Evolutionary conservation across 1,140 invertebrate genomes (phyloP), one percentile per base, ranked within the genome.

Genomic region (Mactra quadrangularis): DNA sequence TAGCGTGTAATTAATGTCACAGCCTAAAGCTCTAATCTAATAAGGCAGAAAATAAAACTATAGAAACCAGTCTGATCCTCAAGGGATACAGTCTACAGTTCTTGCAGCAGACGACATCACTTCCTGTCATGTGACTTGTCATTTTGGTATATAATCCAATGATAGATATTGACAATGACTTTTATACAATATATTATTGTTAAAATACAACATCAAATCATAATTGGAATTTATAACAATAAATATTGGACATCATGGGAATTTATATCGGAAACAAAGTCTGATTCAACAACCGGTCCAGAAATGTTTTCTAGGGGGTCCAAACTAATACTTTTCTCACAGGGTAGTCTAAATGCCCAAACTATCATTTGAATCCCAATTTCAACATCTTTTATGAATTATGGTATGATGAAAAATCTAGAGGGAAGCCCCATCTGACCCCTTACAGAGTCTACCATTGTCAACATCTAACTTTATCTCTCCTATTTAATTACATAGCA

Each of bases 1-100:
- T 22, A 66, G 27, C 45, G 41, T 50, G 19, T 15, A 68, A 50
- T 68, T 47, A 50, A 25, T 68, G 64, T 68, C 64, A 68, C 64
- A 47, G 64, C 17, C n/a, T 41, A 68, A 19, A 68, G 35, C 64
- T 68, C 64, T 68, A 68, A 68, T 68, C 64, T 31, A 68, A 68
- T 68, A 19, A 68, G 29, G 9, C 64, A 68, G 64, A 68, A 68
- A 68, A 68, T 68, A 47, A 68, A 25, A 3, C 29, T n/a, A 41
- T n/a, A 25, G 29, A 25, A 47, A 68, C 45, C 41, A 68, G 64
- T 50, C 64, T 68, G 45, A 13, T 22, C 27, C 64, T 22, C 64
- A 0, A 31, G 64, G 45, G 64, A 68, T 41, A 50, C 64, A 50
- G 64, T 68, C 38, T 41, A 41, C 38, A 41, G 38, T 41, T 15